These are phyloP conservation scores for Chrysolina haemoptera DNA, from an alignment of 2,888 invertebrate genomes.

Conservation along the genomic window DNA sequence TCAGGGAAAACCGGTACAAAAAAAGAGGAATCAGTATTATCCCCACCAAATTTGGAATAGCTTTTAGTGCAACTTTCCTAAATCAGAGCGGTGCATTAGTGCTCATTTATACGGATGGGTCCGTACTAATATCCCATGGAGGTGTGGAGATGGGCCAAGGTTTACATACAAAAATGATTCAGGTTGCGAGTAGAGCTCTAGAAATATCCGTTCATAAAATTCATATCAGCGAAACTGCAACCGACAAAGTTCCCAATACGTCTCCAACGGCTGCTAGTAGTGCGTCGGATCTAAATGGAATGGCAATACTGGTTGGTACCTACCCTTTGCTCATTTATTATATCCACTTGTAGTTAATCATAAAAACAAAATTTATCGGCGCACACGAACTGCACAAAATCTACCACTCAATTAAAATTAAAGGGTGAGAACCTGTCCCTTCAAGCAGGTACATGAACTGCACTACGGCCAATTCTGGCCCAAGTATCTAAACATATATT, in stretches of 20 bases:
- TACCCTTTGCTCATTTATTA: not conserved
- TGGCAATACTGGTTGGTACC: slow-evolving; percentile 81
- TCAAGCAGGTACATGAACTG: too few relatives aligned
- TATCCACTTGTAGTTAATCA: too few relatives aligned
- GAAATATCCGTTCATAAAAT: slow-evolving; percentile 81
- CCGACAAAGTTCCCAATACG: slow-evolving; percentile 94
- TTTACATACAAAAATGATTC: slow-evolving; percentile 95
- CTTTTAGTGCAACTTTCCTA: slow-evolving; percentile 82
- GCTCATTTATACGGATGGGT: slow-evolving; percentile 89
- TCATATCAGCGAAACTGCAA: slow-evolving; percentile 86
- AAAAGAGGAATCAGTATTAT: slow-evolving; percentile 88
- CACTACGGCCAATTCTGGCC: too few relatives aligned
- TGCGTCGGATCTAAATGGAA: slow-evolving; percentile 92
- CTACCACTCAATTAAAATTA: too few relatives aligned
- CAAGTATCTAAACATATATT: too few relatives aligned
- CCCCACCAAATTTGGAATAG: slow-evolving; percentile 89
- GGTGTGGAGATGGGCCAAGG: slow-evolving; percentile 99
- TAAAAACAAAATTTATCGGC: too few relatives aligned
- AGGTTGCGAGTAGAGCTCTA: slow-evolving; percentile 85
- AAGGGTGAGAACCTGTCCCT: too few relatives aligned
- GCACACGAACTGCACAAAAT: too few relatives aligned
- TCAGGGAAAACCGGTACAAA: slow-evolving; percentile 83
- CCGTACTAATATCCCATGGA: slow-evolving; percentile 89
- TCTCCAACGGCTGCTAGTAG: slow-evolving; percentile 92
- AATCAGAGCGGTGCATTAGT: slow-evolving; percentile 93